phyloP scores from a whole-genome alignment of 2,888 invertebrate genomes.

The Catocala sponsa region DNA sequence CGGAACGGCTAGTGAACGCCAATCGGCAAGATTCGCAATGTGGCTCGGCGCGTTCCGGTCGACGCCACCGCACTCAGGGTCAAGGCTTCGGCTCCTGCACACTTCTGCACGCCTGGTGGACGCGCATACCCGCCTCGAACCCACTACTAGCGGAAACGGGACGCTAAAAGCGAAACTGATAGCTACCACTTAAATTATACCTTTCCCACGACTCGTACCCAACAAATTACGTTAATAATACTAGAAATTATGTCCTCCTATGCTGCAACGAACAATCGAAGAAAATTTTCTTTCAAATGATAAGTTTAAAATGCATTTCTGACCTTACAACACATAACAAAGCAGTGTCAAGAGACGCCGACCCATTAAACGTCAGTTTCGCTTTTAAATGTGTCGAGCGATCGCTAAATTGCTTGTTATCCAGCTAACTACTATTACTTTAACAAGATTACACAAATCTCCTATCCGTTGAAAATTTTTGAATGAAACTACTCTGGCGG shows the following conservation, averaged over 20 bases:
- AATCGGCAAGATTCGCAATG: conserved; percentile 81
- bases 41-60: conserved; percentile 85
- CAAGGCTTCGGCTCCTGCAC: conserved; percentile 84
- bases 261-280: conserved; percentile 9
- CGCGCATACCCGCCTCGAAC: conserved; percentile 56
- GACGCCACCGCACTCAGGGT: conserved; percentile 87
- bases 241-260: conserved; percentile 32
- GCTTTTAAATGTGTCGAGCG: conserved; percentile 59
- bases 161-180: conserved; percentile 80
- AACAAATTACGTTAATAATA: conserved; percentile 24
- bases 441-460: conserved; percentile 87
- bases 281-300: conserved; percentile 18
- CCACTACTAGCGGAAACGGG: conserved; percentile 75
- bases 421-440: conserved; percentile 72
- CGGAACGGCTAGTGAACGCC: conserved; percentile 76
- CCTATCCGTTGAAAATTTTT: conserved; percentile 84
- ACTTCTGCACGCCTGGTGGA: conserved; percentile 80
- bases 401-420: conserved; percentile 78
- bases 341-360: conserved; percentile 41
- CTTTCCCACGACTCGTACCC: conserved; percentile 54
- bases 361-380: conserved; percentile 64
- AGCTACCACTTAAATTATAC: conserved; percentile 59
- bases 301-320: conserved; percentile 26
- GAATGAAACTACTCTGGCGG: conserved; percentile 79
- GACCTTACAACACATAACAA: conserved; percentile 49